These are phyloP conservation scores for Muntiacus reevesi DNA, from an alignment of 2,113 vertebrate species.

Conservation along the genomic window DNA sequence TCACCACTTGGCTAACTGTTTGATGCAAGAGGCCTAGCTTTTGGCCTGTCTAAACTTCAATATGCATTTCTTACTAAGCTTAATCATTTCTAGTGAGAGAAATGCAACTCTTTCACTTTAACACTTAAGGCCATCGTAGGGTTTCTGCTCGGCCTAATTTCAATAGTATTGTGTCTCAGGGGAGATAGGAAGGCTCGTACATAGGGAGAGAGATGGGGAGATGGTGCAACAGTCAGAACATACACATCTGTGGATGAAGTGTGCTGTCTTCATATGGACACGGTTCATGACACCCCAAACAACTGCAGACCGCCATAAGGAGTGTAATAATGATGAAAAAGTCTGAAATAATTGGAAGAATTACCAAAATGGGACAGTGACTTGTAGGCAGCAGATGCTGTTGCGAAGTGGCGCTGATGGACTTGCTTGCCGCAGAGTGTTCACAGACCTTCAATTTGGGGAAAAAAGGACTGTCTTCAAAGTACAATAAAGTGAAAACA, in stretches of 20 bases:
- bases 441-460: neutral
- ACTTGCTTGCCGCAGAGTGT: neutral
- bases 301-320: neutral
- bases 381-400: neutral
- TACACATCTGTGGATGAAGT: neutral
- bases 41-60: neutral
- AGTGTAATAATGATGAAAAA: neutral
- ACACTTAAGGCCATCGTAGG: neutral
- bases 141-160: neutral
- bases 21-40: neutral
- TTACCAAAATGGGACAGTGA: neutral
- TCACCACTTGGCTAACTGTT: neutral
- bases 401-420: neutral
- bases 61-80: neutral
- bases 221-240: neutral
- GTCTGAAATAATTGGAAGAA: neutral
- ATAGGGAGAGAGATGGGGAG: neutral
- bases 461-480: neutral
- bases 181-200: neutral
- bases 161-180: neutral
- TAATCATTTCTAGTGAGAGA: neutral
- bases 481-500: neutral
- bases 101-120: neutral
- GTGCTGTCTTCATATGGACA: neutral
- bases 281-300: neutral